A percentile compares a stretch with the other conserved stretches of the same genome.
Conservation (phyloP, 2,888 invertebrate species). For the Anoncus sp. region DNA sequence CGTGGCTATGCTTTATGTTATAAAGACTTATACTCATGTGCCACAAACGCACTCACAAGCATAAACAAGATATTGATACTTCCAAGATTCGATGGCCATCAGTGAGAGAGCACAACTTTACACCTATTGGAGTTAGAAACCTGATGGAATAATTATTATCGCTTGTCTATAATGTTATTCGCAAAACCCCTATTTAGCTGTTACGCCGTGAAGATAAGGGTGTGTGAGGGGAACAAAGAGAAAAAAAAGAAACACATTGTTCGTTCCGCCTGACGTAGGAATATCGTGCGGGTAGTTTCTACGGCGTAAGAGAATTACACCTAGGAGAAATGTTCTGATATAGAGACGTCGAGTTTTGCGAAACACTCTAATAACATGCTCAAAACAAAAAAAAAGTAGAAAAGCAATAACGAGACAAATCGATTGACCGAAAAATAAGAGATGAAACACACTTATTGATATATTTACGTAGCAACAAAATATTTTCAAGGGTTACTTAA, state of each 20-base stretch:
- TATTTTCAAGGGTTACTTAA: no score
- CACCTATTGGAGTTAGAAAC: background rate
- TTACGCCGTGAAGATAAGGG: conserved; percentile 65
- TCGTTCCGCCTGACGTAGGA: conserved; percentile 31
- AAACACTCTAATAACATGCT: conserved; percentile 42
- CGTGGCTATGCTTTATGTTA: conserved; percentile 39
- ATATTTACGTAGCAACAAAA: conserved; percentile 55
- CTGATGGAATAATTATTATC: conserved; percentile 46
- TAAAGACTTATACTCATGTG: conserved; percentile 49
- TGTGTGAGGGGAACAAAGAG: conserved; percentile 12
- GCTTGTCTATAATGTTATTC: conserved; percentile 38
- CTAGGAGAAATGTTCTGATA: background rate
- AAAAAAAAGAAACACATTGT: conserved; percentile 12
- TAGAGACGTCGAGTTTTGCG: conserved; percentile 8
- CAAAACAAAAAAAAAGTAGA: conserved; percentile 29
- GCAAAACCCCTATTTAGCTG: conserved; percentile 52
- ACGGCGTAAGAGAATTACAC: background rate
- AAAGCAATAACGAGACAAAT: conserved; percentile 1
- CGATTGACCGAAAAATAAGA: conserved; percentile 32
- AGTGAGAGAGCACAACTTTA: conserved; percentile 23
- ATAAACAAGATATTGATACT: conserved; percentile 19
- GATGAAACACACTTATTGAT: conserved; percentile 45
- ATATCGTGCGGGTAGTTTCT: conserved; percentile 20
- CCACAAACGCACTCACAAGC: conserved; percentile 37
- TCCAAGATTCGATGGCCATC: conserved; percentile 16